Percentiles rank a stretch among this genome's conserved stretches.
Evolutionary conservation across 64 coral and sea anemone genomes (phyloP).

Genomic region (Dendronephthya gigantea): DNA sequence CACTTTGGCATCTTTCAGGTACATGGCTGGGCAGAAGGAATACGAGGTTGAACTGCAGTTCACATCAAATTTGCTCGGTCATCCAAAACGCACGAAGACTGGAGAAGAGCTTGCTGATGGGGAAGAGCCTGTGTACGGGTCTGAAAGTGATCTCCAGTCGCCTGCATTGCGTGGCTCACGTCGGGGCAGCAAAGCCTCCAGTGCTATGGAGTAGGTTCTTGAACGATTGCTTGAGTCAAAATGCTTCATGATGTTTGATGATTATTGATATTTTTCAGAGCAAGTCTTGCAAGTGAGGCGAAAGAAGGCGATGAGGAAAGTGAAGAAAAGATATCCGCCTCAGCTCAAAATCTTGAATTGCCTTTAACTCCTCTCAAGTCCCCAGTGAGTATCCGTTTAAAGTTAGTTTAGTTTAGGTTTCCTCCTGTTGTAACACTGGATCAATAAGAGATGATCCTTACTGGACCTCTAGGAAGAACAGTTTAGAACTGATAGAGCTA

Average conservation of each 20-base stretch:
- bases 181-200: constrained; percentile 54
- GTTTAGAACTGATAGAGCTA: too few species aligned
- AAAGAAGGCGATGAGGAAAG: neutral
- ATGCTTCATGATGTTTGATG: neutral
- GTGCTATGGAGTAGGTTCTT: constrained; percentile 64
- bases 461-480: neutral
- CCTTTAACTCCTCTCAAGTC: neutral
- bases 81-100: constrained; percentile 90
- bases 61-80: constrained; percentile 74
- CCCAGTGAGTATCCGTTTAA: neutral
- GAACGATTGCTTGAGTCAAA: neutral
- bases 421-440: neutral
- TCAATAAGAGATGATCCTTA: neutral
- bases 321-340: neutral
- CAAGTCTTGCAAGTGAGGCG: neutral
- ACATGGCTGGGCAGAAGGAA: constrained; percentile 98
- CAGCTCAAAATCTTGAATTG: neutral
- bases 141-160: constrained; percentile 60
- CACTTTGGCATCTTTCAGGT: constrained; percentile 26
- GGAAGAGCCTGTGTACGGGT: constrained; percentile 82
- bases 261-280: neutral
- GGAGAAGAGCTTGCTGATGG: constrained; percentile 88
- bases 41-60: constrained; percentile 97
- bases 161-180: constrained; percentile 38
- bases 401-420: too few species aligned